Evolutionary conservation across 2,797 vertebrate species (phyloP).

Genomic region (Danio aesculapii): DNA sequence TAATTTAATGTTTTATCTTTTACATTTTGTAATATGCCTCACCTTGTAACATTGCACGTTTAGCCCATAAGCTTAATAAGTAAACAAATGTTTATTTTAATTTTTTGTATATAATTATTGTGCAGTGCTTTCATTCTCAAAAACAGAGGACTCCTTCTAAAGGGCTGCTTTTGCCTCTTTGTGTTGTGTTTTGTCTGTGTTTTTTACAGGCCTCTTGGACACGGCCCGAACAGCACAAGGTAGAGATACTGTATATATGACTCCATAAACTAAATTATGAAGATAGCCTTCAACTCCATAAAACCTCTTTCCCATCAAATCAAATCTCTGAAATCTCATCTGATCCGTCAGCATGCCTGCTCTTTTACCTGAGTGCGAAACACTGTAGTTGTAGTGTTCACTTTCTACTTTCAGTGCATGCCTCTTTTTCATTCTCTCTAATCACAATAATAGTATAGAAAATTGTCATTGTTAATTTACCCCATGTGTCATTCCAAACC

Average conservation of each 20-base stretch:
- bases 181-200: constrained; percentile 92
- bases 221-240: constrained; percentile 98
- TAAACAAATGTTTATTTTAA: constrained; percentile 60
- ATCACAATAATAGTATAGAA: not conserved
- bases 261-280: constrained; percentile 69
- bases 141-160: constrained; percentile 76
- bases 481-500: too few relatives aligned
- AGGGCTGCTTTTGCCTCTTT: constrained; percentile 82
- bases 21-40: not conserved
- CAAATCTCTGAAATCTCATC: constrained; percentile 54
- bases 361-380: constrained; percentile 16
- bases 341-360: constrained; percentile 23
- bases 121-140: constrained; percentile 37
- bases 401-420: constrained; percentile 21
- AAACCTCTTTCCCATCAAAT: constrained; percentile 59
- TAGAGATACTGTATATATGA: constrained; percentile 86
- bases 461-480: too few relatives aligned
- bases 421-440: constrained; percentile 24
- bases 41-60: constrained; percentile 30
- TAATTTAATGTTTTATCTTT: constrained; percentile 17
- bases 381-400: constrained; percentile 32
- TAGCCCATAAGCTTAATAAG: constrained; percentile 54
- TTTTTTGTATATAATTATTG: constrained; percentile 66
- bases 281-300: constrained; percentile 65
- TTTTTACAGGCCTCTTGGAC: constrained; percentile 99